phyloP scores from a whole-genome alignment of 2,888 invertebrate species.

The Ornithoptera alexandrae region DNA sequence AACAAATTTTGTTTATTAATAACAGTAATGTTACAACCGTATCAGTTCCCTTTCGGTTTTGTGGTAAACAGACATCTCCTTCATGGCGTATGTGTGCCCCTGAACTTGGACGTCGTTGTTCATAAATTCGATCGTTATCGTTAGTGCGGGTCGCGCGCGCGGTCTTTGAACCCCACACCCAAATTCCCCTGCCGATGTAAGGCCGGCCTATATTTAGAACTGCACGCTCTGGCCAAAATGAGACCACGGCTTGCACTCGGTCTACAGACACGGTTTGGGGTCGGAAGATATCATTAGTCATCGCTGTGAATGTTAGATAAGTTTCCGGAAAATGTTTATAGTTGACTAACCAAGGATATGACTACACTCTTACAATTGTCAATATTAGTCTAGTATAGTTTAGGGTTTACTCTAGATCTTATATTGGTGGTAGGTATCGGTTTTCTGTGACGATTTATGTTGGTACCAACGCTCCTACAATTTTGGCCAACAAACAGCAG shows the following conservation, averaged over 20 bases:
- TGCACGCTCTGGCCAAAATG: constrained; percentile 58
- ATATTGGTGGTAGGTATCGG: too few relatives aligned
- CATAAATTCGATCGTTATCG: constrained; percentile 44
- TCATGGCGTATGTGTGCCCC: constrained; percentile 40
- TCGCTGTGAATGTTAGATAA: neutral
- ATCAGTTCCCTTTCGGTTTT: neutral
- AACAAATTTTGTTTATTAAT: too few relatives aligned
- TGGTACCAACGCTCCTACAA: too few relatives aligned
- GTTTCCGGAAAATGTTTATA: too few relatives aligned
- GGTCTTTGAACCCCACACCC: constrained; percentile 69
- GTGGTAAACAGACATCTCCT: constrained; percentile 9
- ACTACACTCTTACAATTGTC: too few relatives aligned
- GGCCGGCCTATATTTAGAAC: constrained; percentile 69
- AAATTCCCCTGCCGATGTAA: constrained; percentile 67
- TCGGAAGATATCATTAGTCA: neutral
- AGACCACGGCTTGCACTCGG: constrained; percentile 39
- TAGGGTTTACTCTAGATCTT: too few relatives aligned
- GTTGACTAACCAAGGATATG: too few relatives aligned
- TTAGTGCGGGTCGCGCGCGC: constrained; percentile 58
- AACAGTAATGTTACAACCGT: neutral
- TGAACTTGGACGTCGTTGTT: constrained; percentile 48
- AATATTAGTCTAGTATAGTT: too few relatives aligned
- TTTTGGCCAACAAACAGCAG: too few relatives aligned
- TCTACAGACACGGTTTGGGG: constrained; percentile 13
- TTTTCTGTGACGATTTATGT: too few relatives aligned